Evolutionary conservation across 2,113 vertebrate species (phyloP).

Genomic region (Pitta sordida): DNA sequence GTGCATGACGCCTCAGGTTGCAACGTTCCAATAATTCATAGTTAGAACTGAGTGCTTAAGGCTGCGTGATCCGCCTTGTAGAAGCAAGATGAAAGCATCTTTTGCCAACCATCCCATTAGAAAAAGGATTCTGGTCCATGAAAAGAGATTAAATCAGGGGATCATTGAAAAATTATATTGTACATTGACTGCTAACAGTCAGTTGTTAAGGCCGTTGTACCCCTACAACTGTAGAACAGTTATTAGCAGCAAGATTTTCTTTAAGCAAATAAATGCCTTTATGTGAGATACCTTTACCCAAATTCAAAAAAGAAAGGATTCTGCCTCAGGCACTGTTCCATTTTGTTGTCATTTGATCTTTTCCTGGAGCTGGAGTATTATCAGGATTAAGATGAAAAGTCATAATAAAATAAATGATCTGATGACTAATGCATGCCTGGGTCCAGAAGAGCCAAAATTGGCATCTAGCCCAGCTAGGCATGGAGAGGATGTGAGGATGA

Average conservation of each 20-base stretch:
- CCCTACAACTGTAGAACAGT: background rate
- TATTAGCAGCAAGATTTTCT: background rate
- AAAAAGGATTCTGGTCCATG: conserved; percentile 21
- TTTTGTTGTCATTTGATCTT: background rate
- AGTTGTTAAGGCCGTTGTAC: background rate
- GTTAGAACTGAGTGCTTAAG: background rate
- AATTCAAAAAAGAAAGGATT: background rate
- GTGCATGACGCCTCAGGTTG: background rate
- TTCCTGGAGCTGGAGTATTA: background rate
- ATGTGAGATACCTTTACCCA: background rate
- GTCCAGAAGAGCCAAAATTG: background rate
- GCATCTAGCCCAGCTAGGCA: background rate
- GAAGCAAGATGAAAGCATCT: background rate
- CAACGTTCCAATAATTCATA: background rate
- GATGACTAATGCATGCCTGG: conserved; percentile 18
- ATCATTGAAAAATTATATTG: conserved; percentile 6
- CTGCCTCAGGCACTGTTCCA: background rate
- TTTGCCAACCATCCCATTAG: conserved; percentile 59
- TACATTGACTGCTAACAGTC: background rate
- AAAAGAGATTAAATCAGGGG: background rate
- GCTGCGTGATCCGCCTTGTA: background rate
- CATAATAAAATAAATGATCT: background rate
- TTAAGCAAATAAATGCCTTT: background rate
- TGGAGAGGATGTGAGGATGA: background rate
- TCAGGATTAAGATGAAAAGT: background rate